phyloP scores from a whole-genome alignment of 2,888 invertebrate genomes.

The Neuroscelio doddi region DNA sequence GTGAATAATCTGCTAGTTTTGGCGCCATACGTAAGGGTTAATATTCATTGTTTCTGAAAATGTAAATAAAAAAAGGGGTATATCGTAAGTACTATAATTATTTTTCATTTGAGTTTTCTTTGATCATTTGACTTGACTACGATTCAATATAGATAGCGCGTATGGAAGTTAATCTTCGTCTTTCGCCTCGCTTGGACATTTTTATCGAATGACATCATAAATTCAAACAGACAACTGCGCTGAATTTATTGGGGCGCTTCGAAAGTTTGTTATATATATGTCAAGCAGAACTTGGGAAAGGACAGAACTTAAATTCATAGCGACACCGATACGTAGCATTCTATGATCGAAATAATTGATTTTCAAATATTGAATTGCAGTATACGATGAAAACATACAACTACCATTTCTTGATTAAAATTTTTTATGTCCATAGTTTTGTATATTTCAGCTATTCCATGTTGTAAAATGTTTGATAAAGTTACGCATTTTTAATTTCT shows the following conservation, averaged over 20 bases:
- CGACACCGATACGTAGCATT: too few relatives aligned
- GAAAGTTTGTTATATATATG: too few relatives aligned
- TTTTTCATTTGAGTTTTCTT: not conserved
- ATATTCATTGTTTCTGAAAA: not conserved
- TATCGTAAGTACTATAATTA: not conserved
- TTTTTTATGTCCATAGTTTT: too few relatives aligned
- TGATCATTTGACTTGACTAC: not conserved
- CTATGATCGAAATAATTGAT: too few relatives aligned
- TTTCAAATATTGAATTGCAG: too few relatives aligned
- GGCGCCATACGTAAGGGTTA: not conserved
- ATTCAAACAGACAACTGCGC: constrained; percentile 1
- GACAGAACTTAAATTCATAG: too few relatives aligned
- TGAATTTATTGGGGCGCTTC: not conserved
- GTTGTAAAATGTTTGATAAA: too few relatives aligned
- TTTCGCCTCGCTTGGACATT: constrained; percentile 8
- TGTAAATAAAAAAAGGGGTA: not conserved
- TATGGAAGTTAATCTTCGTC: constrained; percentile 2
- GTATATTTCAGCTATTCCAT: too few relatives aligned
- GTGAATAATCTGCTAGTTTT: not conserved
- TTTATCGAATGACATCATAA: constrained; percentile 1
- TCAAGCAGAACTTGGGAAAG: too few relatives aligned
- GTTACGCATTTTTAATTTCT: too few relatives aligned
- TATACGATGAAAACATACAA: too few relatives aligned
- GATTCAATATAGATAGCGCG: not conserved
- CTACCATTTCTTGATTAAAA: too few relatives aligned